Conservation (phyloP, 1,140 invertebrate species). For the Lepidotrigona ventralis region DNA sequence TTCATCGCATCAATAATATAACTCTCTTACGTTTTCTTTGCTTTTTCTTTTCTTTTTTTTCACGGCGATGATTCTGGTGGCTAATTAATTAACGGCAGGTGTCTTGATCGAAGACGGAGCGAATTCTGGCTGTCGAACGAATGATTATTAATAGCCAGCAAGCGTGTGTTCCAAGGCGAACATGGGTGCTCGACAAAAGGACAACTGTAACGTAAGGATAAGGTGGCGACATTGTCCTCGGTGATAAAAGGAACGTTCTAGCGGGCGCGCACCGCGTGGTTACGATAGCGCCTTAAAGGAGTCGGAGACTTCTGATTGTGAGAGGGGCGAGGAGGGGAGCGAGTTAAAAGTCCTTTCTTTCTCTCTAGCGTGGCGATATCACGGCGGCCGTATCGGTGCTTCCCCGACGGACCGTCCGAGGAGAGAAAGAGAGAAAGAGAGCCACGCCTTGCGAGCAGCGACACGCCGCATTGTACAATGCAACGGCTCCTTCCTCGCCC, state of each 20-base stretch:
- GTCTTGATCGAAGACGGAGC: background rate
- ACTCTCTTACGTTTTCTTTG: no score
- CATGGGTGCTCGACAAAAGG: constrained; percentile 17
- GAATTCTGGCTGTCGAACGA: constrained; percentile 3
- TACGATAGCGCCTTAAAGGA: constrained; percentile 16
- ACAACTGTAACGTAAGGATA: background rate
- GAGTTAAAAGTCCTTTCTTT: constrained; percentile 21
- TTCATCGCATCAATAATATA: background rate
- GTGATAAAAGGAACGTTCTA: constrained; percentile 28
- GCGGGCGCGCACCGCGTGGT: constrained; percentile 4
- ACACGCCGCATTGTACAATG: constrained; percentile 52
- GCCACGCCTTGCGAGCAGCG: constrained; percentile 48
- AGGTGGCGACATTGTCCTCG: background rate
- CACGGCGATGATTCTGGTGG: background rate
- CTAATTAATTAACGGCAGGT: constrained; percentile 4
- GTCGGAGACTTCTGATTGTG: background rate
- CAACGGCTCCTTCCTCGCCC: constrained; percentile 25
- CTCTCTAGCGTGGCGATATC: constrained; percentile 22
- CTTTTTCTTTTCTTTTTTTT: no score
- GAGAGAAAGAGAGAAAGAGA: constrained; percentile 20
- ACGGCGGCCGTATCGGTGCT: constrained; percentile 33
- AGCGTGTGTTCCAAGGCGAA: background rate
- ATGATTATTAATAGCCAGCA: constrained; percentile 8
- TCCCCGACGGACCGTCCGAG: background rate
- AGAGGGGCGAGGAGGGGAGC: background rate